phyloP scores from a whole-genome alignment of 2,888 invertebrate genomes.

The Apoderus coryli region DNA sequence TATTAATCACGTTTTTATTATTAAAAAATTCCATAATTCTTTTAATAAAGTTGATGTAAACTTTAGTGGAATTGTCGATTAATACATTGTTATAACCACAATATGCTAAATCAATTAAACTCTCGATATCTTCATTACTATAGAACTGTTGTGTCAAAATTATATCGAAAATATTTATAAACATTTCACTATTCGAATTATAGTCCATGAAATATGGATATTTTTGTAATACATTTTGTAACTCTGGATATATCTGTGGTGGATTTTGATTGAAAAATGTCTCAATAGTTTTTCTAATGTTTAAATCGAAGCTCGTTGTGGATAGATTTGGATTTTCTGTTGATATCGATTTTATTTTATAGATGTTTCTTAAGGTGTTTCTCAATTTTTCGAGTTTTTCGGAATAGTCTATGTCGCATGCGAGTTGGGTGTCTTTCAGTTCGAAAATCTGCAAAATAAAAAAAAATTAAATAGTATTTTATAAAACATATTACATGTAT shows the following conservation, averaged over 20 bases:
- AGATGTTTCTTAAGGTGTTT: conserved; percentile 23
- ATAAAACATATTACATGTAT: no score
- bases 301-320: no score
- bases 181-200: conserved; percentile 26
- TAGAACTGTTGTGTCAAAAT: conserved; percentile 24
- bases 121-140: conserved; percentile 22
- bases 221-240: no score
- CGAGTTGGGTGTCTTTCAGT: conserved; percentile 46
- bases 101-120: conserved; percentile 21
- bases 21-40: conserved; percentile 21
- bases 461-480: no score
- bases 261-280: no score
- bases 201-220: conserved; percentile 22
- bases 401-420: conserved; percentile 53
- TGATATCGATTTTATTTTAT: conserved; percentile 27
- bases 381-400: conserved; percentile 42
- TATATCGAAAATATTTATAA: conserved; percentile 31
- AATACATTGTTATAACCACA: no score
- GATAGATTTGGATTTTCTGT: no score
- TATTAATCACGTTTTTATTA: no score
- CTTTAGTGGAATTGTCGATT: no score
- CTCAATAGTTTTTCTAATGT: conserved; percentile 3
- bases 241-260: no score
- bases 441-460: conserved; percentile 49
- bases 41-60: conserved; percentile 24